Base-by-base conservation (phyloP, 1,140 invertebrate genomes). In the Andrena cerasifolii region DNA sequence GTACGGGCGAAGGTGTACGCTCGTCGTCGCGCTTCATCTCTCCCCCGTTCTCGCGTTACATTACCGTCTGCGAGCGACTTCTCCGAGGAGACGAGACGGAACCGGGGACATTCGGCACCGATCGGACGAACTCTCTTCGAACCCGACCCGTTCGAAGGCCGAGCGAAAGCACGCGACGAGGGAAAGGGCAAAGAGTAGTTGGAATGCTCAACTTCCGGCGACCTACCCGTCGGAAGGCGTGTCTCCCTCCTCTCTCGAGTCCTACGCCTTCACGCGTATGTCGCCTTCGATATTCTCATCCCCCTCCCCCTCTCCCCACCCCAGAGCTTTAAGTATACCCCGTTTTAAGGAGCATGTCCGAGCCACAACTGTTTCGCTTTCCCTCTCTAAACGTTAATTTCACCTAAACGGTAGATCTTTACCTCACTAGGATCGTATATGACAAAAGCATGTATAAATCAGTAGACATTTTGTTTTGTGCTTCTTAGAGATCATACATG, bases 401-500 rank as follows among this genome's bases (percentile, higher is more conserved):
- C 68, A 71, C 62, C 78, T 82, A 84, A 70, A 84, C 72, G 58
- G 54, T 82, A 79, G 82, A 84, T 28, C 26, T 47, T 90, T 89
- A 88, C 82, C 75, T 86, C 80, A 85, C 88, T 91, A 91, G 70
- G 76, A 86, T 90, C 85, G 85, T 86, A 85, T 90, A 90, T 88
- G 84, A 90, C 88, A 88, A 87, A 90, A 91, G 88, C 89, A 90
- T 91, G 88, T 92, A 89, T 88, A 90, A 91, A 91, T 91, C 88
- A 90, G 86, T 91, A 90, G 89, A 89, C 85, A 79, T 89, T 89
- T 90, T 85, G 78, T 91, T 92, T 93, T 93, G 90, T 92, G 91
- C 91, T 91, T 91, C 86, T 91, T 88, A 92, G 90, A 92, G 91
- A 92, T 92, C 91, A 92, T 91, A 89, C 87, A 89, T 88, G 83